Evolutionary conservation across 2,888 invertebrate genomes (phyloP).

Genomic region (Kryphioiulus occultus): DNA sequence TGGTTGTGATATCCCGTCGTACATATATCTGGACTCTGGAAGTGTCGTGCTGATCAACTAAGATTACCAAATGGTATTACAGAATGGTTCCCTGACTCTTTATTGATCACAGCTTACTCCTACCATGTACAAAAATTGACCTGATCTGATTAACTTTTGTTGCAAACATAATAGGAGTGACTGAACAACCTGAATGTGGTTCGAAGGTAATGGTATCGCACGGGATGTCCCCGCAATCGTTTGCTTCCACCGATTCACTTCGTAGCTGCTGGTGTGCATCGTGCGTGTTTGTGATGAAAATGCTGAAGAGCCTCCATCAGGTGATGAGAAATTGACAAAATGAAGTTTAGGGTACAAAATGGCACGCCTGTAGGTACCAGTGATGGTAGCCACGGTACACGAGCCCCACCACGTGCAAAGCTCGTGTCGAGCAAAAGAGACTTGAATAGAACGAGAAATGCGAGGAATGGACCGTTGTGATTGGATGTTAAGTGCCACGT

Average conservation of each 20-base stretch:
- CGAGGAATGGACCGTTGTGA: slow-evolving; percentile 36
- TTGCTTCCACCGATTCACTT: not conserved
- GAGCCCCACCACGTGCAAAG: not conserved
- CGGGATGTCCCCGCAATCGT: not conserved
- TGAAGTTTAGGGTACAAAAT: not conserved
- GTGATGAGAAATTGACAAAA: not conserved
- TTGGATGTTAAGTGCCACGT: slow-evolving; percentile 45
- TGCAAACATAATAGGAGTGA: no score
- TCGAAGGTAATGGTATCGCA: not conserved
- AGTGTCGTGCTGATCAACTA: no score
- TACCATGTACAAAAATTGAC: no score
- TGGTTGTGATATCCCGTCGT: not conserved
- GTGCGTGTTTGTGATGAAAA: not conserved
- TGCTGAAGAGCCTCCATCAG: not conserved
- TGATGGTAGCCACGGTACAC: not conserved
- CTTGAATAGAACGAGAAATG: not conserved
- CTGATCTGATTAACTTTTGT: no score
- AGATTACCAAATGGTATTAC: no score
- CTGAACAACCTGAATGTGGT: not conserved
- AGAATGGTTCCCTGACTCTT: no score
- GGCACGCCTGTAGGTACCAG: not conserved
- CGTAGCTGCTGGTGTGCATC: not conserved
- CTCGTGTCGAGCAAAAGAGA: not conserved
- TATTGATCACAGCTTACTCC: no score
- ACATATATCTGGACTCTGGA: not conserved